Evolutionary conservation across 1,140 invertebrate genomes (phyloP), one percentile per base, ranked within the genome.

Genomic region (Tribolium madens): DNA sequence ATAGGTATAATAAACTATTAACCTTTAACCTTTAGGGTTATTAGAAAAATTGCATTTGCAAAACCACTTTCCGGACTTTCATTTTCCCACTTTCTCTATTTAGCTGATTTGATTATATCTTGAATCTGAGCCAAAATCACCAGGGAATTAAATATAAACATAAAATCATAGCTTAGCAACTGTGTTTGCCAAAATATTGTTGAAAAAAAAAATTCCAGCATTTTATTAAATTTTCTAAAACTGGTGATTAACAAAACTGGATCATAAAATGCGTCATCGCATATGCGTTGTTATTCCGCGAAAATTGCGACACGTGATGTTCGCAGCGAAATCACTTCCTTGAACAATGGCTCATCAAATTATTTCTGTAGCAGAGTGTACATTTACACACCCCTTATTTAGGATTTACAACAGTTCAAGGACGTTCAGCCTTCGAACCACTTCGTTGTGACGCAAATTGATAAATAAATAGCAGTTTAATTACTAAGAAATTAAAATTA

Each of bases 401-500:
- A 71, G n/a, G 3, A 71, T 71, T 12, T 53, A 13, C 52, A 64
- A 70, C 73, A 57, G 12, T 26, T 76, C 73, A 79, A 36, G 70
- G 70, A 70, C 75, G 76, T 73, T 79, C 76, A 78, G 60, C 64
- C 78, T 78, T 72, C 75, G 72, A 53, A 77, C 73, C 2, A 64
- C n/a, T 26, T 3, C 12, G 15, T 15, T 31, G n/a, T n/a, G n/a
- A n/a, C n/a, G n/a, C n/a, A n/a, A n/a, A n/a, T 69, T 26, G 48
- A 42, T 42, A 7, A 42, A n/a, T 36, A 26, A 26, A 4, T 7
- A n/a, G 36, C 33, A 6, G 10, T 10, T 6, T 36, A 9, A 9
- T 6, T 31, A 31, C 2, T 33, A 33, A 26, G 3, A 14, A 50
- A 53, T 53, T 57, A 77, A 12, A n/a, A 60, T 17, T 74, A 13